Percentiles rank a stretch among this genome's conserved stretches.
Conservation (phyloP, 2,113 vertebrate species). For the Phaetusa simplex region DNA sequence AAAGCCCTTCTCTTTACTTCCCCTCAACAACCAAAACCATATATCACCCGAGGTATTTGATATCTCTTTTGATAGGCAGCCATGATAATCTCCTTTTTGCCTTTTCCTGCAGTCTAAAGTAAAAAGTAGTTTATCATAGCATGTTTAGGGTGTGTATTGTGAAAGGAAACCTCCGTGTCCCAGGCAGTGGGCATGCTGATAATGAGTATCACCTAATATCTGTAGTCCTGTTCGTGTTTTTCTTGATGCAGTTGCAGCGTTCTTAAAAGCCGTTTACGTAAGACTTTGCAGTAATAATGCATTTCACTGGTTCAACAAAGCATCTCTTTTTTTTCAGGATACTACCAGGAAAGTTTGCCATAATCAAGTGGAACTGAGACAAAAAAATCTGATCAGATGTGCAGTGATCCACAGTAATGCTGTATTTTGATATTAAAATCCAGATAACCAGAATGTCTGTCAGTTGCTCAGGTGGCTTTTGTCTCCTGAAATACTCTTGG, state of each 20-base stretch:
- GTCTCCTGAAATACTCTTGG: not conserved
- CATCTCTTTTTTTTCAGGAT: not conserved
- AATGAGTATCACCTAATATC: not conserved
- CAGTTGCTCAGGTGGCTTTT: conserved; percentile 8
- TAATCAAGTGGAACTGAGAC: not conserved
- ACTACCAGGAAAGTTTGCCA: not conserved
- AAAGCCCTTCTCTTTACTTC: not conserved
- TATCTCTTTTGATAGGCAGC: not conserved
- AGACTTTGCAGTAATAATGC: not conserved
- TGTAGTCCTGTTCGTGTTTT: not conserved
- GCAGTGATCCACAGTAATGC: not conserved
- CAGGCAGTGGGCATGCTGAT: not conserved
- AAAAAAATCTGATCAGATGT: not conserved
- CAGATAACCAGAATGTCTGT: not conserved
- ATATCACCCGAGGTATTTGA: not conserved
- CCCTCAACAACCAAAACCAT: not conserved
- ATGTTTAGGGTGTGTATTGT: not conserved
- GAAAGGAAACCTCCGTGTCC: not conserved
- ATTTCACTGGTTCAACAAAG: not conserved
- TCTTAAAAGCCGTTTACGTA: not conserved
- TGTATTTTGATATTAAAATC: not conserved
- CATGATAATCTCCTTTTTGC: not conserved
- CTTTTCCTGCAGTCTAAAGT: not conserved
- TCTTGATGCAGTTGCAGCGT: not conserved
- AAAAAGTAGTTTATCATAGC: not conserved